Base-by-base conservation (phyloP, 2,113 vertebrate genomes). In the Elachura formosa region DNA sequence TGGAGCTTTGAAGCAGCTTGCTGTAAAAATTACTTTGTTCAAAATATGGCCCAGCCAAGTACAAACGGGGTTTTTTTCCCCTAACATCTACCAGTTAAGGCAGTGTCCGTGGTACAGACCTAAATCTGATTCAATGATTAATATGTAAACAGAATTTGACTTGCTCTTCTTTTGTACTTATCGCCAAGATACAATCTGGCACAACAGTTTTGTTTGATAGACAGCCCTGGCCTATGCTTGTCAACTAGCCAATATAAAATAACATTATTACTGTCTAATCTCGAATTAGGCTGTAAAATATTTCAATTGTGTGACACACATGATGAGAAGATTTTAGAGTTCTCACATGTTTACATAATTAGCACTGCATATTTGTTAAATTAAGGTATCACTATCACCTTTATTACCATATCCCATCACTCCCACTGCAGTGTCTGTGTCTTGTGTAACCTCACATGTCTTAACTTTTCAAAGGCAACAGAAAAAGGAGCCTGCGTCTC, bases 291-390 rank as follows among this genome's bases (percentile, higher is more conserved):
- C 89, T 95, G 97, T 95, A 97, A 97, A 97, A 96, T 98, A 88
- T 95, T 97, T 97, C 97, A 93, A 94, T 95, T 96, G 91, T 92
- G 90, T 97, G 97, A 97, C 97, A 96, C 45, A 40, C 89, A 91
- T 49, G 75, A 97, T 97, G 94, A 97, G 96, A 96, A 95, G 95
- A 97, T 97, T 96, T 97, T 95, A 95, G 95, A 96, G 96, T 93
- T 96, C 97, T 97, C 91, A 67, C 87, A 82, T 97, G 97, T 98
- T 98, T 97, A 97, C 96, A 95, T 97, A 98, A 98, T 98, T 98
- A 98, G 87, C 87, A 92, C 95, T 80, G 94, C 90, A 72, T 97
- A 97, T 97, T 98, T 97, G 94, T 97, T 95, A 97, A 98, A 97
- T 97, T 90, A 97, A 97, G 97, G 96, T 97, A 97, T 97, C 59